Base-by-base conservation (phyloP, 2,113 vertebrate genomes). In the Notechis scutatus region DNA sequence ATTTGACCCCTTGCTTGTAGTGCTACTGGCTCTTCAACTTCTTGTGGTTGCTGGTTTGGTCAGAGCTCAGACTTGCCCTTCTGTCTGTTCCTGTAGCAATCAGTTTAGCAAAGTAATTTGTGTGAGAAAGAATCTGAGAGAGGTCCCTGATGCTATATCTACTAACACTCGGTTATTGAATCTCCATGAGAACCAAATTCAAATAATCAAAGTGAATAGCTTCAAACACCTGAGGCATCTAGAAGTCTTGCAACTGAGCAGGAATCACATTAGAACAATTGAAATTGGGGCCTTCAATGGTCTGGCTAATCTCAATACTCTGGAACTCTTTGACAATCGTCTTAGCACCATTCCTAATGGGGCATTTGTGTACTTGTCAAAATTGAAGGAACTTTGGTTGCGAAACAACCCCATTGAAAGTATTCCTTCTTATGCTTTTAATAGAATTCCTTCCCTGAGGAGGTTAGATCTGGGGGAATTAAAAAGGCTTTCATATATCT, bases 21-120 rank as follows among this genome's bases (percentile, higher is more conserved):
- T 99, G 98, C 98, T 99, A 96, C 97, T 99, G 97, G 99, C 99
- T 98, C 98, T 99, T 98, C 99, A 99, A 97, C 99, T 99, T 97
- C 98, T 99, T 85, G 99, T 99, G 96, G 99, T 99, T 95, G 99
- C 99, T 95, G 99, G 99, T 96, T 97, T 99, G 97, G 99, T 99
- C 91, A 98, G 99, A 96, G 99, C 99, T 95, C 99, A 99, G 96
- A 99, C 99, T 94, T 99, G 99, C 97, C 99, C 99, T 94, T 99
- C 99, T 0, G 98, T 99, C 95, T 99, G 99, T 96, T 99, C 99
- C 96, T 99, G 99, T 96, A 99, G 99, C 95, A 99, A 99, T 97
- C 99, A 99, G 97, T 99, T 99, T 97, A 99, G 99, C 98, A 99
- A 99, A 97, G 99, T 99, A 95, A 99, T 99, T 94, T 99, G 99